Conservation (phyloP, 2,888 invertebrate species). For the Mamestra brassicae region DNA sequence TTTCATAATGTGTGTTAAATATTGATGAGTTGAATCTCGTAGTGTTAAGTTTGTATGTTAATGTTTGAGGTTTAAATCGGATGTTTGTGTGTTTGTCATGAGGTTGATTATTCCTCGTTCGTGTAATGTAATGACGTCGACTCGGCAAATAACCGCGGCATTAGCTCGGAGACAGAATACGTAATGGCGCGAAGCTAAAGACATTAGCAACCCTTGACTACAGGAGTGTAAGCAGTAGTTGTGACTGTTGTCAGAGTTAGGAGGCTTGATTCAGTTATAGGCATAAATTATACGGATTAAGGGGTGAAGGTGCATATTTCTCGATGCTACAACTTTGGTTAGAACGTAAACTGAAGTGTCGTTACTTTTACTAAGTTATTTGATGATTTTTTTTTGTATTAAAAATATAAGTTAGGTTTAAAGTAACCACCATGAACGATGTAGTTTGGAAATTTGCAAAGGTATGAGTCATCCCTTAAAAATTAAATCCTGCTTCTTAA, state of each 20-base stretch:
- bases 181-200: constrained; percentile 77
- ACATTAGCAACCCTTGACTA: constrained; percentile 69
- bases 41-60: constrained; percentile 65
- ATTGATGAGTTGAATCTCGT: constrained; percentile 64
- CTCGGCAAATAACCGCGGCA: constrained; percentile 80
- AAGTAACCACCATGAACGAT: not conserved
- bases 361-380: not conserved
- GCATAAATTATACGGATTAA: constrained; percentile 5
- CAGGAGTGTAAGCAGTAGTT: constrained; percentile 51
- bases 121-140: constrained; percentile 80
- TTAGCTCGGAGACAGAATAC: constrained; percentile 80
- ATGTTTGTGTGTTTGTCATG: constrained; percentile 71
- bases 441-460: not conserved
- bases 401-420: not conserved
- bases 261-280: constrained; percentile 44
- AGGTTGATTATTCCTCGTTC: constrained; percentile 74
- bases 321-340: not conserved
- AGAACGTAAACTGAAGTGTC: not conserved
- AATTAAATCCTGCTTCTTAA: not conserved
- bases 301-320: not conserved
- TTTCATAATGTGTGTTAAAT: constrained; percentile 81
- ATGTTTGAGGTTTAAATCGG: constrained; percentile 64
- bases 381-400: not conserved
- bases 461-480: not conserved
- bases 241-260: constrained; percentile 34